Percentiles rank a stretch among this genome's conserved stretches.
Conservation (phyloP, 1,140 invertebrate genomes). For the Eumeta japonica region DNA sequence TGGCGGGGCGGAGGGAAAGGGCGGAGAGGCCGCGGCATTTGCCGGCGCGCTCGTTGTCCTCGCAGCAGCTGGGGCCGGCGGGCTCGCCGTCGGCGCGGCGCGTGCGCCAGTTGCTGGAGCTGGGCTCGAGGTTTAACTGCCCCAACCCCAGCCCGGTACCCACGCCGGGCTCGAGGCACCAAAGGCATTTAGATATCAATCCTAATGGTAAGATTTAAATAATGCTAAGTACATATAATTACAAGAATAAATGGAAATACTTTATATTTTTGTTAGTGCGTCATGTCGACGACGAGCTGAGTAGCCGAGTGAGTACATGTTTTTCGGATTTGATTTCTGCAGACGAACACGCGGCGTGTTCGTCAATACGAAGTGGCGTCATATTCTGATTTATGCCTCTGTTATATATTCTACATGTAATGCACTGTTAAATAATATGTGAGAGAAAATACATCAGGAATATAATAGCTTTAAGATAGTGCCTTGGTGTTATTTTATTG, state of each 20-base stretch:
- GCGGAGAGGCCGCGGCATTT: slow-evolving; percentile 50
- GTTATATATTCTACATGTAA: too few species aligned
- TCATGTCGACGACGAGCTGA: too few species aligned
- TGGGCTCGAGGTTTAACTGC: slow-evolving; percentile 61
- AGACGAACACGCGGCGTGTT: too few species aligned
- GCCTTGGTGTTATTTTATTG: too few species aligned
- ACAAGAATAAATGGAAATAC: not conserved
- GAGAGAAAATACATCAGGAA: too few species aligned
- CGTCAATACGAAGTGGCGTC: too few species aligned
- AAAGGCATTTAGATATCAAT: slow-evolving; percentile 83
- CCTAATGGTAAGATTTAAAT: slow-evolving; percentile 66
- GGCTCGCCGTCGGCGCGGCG: slow-evolving; percentile 72
- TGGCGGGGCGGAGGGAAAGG: slow-evolving; percentile 57
- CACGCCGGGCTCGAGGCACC: slow-evolving; percentile 74
- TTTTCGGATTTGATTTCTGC: not conserved
- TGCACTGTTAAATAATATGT: too few species aligned
- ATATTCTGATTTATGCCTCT: not conserved
- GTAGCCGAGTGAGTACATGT: too few species aligned
- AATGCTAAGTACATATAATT: slow-evolving; percentile 4
- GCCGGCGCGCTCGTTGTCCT: slow-evolving; percentile 66
- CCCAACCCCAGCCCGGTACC: slow-evolving; percentile 66
- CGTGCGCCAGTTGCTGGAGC: slow-evolving; percentile 76
- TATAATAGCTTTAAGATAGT: too few species aligned
- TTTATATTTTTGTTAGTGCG: too few species aligned
- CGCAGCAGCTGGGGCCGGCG: slow-evolving; percentile 60